A percentile compares a stretch with the other conserved stretches of the same genome.
These are phyloP conservation scores for Coelopa pilipes DNA, from an alignment of 2,888 invertebrate species.

Conservation along the genomic window DNA sequence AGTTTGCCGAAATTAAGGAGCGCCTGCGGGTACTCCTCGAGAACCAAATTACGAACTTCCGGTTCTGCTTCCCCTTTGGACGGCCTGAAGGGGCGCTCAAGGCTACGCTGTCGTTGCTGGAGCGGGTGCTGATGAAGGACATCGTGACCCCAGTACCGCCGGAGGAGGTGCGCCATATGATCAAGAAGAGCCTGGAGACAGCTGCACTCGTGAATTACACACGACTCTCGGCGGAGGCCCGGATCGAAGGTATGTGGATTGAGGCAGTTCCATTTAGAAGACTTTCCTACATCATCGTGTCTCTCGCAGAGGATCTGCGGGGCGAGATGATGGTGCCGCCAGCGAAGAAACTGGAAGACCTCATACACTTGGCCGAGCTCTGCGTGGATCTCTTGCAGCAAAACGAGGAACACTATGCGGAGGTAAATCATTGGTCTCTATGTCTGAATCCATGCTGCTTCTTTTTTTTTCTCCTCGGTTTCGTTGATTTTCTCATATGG, in stretches of 20 bases:
- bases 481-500: too few relatives aligned
- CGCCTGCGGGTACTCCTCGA: conserved; percentile 91
- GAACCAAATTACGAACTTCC: conserved; percentile 98
- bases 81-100: conserved; percentile 98
- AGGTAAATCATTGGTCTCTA: conserved; percentile 74
- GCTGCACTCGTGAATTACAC: conserved; percentile 98
- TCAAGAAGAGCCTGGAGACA: conserved; percentile 96
- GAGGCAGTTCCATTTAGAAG: neutral
- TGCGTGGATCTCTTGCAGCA: conserved; percentile 99
- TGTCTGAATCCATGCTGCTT: neutral
- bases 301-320: conserved; percentile 76
- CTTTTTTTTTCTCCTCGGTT: neutral
- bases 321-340: conserved; percentile 85
- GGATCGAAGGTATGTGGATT: conserved; percentile 85
- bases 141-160: conserved; percentile 96
- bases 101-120: conserved; percentile 93
- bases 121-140: conserved; percentile 99
- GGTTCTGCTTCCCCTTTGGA: conserved; percentile 98
- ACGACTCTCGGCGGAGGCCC: conserved; percentile 94
- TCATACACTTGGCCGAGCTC: conserved; percentile 95
- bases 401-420: conserved; percentile 99
- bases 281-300: neutral
- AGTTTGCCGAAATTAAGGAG: conserved; percentile 97
- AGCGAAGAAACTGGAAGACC: conserved; percentile 92
- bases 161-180: conserved; percentile 94